phyloP scores from a whole-genome alignment of 2,797 vertebrate species.

The Echeneis naucrates region DNA sequence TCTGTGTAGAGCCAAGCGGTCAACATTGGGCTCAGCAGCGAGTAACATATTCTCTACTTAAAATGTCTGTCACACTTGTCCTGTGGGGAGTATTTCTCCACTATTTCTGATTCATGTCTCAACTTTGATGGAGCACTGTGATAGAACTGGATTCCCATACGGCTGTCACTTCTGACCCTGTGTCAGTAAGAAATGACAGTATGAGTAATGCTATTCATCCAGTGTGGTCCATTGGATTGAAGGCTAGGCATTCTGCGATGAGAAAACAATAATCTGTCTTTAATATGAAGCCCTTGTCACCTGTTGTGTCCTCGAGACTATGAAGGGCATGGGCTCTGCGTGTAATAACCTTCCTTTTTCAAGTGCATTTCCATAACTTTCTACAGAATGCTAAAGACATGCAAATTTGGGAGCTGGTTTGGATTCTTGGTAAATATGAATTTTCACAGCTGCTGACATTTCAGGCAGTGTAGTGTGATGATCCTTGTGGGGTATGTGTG shows the following conservation, averaged over 20 bases:
- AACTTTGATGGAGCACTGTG: conserved; percentile 74
- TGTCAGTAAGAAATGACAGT: conserved; percentile 68
- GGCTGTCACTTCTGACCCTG: conserved; percentile 64
- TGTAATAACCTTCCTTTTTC: conserved; percentile 39
- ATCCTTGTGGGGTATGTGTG: conserved; percentile 34
- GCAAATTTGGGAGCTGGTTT: conserved; percentile 45
- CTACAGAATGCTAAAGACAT: conserved; percentile 51
- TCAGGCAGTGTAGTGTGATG: conserved; percentile 40
- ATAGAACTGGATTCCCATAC: conserved; percentile 66
- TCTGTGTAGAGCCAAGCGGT: conserved; percentile 15
- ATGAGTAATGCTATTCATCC: conserved; percentile 78
- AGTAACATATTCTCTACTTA: conserved; percentile 41
- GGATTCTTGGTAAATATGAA: conserved; percentile 43
- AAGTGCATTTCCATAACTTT: conserved; percentile 30
- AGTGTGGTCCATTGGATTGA: conserved; percentile 71
- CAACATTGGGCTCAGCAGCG: conserved; percentile 18
- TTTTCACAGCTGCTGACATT: conserved; percentile 65
- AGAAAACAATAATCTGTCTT: conserved; percentile 75
- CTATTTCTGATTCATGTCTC: conserved; percentile 60
- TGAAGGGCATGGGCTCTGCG: conserved; percentile 1
- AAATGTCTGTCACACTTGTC: conserved; percentile 57
- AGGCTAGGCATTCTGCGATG: conserved; percentile 55
- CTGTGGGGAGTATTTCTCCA: conserved; percentile 45
- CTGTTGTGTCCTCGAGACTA: conserved; percentile 32
- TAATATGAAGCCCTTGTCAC: conserved; percentile 76